Evolutionary conservation across 2,888 invertebrate genomes (phyloP).

Genomic region (Plusia festucae): DNA sequence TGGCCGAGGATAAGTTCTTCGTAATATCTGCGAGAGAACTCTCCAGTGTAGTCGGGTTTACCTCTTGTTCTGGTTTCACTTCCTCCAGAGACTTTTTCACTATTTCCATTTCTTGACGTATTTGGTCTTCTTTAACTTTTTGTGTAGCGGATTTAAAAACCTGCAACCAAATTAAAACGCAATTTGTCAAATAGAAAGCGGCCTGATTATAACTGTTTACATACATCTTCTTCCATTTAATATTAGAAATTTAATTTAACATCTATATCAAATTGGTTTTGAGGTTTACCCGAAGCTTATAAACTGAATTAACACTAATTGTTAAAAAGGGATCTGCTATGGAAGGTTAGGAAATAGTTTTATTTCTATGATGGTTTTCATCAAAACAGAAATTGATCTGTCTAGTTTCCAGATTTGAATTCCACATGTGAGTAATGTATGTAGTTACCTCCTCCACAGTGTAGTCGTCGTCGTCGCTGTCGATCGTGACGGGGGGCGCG

Average conservation of each 20-base stretch:
- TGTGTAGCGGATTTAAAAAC: slow-evolving; percentile 93
- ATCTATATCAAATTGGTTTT: no score
- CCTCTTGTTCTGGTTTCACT: slow-evolving; percentile 62
- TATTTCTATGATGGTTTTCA: no score
- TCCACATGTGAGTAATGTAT: no score
- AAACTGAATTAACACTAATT: no score
- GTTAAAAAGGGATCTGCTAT: no score
- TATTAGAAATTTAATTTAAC: no score
- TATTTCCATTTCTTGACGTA: slow-evolving; percentile 89
- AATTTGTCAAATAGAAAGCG: slow-evolving; percentile 12
- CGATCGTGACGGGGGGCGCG: slow-evolving; percentile 74
- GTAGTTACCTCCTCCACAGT: slow-evolving; percentile 93
- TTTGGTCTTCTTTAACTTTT: slow-evolving; percentile 91
- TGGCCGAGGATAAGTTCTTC: slow-evolving; percentile 74
- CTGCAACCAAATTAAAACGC: slow-evolving; percentile 61
- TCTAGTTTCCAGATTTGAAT: no score
- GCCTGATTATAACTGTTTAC: no score
- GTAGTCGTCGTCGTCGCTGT: slow-evolving; percentile 94
- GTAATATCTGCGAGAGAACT: slow-evolving; percentile 55
- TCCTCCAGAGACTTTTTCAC: slow-evolving; percentile 84
- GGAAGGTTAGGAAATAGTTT: no score
- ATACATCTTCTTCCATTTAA: no score
- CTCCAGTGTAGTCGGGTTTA: slow-evolving; percentile 22
- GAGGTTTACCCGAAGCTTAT: no score
- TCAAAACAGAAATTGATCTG: no score